Base-by-base conservation (phyloP, 1,140 invertebrate species). In the Hirudo medicinalis region DNA sequence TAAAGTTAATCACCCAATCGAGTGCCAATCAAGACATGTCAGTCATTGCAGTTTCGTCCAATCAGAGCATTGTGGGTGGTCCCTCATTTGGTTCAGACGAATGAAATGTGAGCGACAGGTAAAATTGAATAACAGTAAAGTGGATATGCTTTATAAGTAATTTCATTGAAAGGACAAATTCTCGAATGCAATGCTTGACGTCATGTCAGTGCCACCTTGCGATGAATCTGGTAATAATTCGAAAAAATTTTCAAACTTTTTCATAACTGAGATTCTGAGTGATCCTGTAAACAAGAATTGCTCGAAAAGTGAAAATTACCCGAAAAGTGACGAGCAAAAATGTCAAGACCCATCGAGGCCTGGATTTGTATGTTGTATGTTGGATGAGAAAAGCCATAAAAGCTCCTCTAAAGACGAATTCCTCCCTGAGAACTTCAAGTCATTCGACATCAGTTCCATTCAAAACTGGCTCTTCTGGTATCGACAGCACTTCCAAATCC, bases 401-500 rank as follows among this genome's bases (percentile, higher is more conserved):
- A 63, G 22, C 11, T 2, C 4, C 15, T 63, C 22, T 15, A 63
- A 63, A 25, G 29, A 63, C 22, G 57, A 63, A 25, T n/a, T 63
- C 20, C 3, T 25, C 20, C 11, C 57, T 22, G 57, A 63, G 57
- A 63, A n/a, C 11, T 63, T 32, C 22, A 63, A 63, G 29, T 63
- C 22, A n/a, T 25, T 32, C 29, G 57, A 63, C 57, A 63, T 22
- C 57, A 32, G 8, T 63, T 25, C 57, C 22, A 63, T 49, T 49
- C 57, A 63, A 63, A 22, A 63, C 11, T 63, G 57, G 57, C 57
- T 63, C 29, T 63, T 63, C 57, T 63, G 57, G 57, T 63, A 63
- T 32, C 57, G 57, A 63, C 57, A 63, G 8, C 57, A 63, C 20
- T 25, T 63, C 29, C 57, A 63, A 32, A 25, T 63, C 15, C 3